phyloP scores from a whole-genome alignment of 2,113 vertebrate genomes.

The Onychorhynchus coronatus region DNA sequence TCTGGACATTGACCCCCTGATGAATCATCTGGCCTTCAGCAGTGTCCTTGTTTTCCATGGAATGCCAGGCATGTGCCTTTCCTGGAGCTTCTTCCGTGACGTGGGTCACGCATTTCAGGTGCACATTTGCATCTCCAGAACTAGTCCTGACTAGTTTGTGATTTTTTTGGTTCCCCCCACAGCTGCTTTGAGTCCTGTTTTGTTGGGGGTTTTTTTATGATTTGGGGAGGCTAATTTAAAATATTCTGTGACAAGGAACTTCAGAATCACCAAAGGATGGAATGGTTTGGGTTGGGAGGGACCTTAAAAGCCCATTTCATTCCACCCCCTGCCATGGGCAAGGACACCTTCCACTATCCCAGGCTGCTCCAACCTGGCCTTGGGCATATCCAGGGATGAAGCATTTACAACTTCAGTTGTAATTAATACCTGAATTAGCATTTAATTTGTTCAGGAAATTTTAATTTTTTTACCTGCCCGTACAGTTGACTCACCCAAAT shows the following conservation, averaged over 20 bases:
- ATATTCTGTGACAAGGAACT: neutral
- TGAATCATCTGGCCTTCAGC: neutral
- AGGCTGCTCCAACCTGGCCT: neutral
- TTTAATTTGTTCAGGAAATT: neutral
- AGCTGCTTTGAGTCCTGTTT: neutral
- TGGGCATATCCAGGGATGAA: neutral
- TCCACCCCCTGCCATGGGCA: neutral
- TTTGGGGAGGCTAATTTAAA: neutral
- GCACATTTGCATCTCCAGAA: neutral
- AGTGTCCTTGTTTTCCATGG: accelerated
- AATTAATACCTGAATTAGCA: neutral
- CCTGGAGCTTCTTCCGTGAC: neutral
- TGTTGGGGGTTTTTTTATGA: neutral
- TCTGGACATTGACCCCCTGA: neutral
- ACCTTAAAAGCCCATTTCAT: neutral
- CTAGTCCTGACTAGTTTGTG: neutral
- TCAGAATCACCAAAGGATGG: neutral
- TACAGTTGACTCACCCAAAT: neutral
- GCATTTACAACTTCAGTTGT: neutral
- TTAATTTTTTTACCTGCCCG: neutral
- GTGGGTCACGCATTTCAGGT: neutral
- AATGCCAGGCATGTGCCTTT: neutral
- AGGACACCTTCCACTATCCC: neutral
- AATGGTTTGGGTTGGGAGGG: neutral
- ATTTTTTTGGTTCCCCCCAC: neutral